Base-by-base conservation (phyloP, 2,113 vertebrate species). In the Onychostoma macrolepis region DNA sequence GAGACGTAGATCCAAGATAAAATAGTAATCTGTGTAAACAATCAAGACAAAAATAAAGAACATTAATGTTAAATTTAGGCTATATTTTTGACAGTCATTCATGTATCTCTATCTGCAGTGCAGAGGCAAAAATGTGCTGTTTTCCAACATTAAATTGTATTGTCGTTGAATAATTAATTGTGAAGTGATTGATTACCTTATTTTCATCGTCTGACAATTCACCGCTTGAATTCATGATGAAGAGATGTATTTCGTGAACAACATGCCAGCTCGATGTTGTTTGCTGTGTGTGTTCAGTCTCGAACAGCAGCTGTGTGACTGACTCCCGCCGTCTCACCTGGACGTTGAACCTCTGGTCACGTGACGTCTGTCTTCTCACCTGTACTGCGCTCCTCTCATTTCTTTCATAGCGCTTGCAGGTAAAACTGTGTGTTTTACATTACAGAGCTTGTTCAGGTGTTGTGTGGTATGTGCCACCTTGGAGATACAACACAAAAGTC, bases 1-100 rank as follows among this genome's bases (percentile, higher is more conserved):
- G 48, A 84, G 15, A 84, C 13, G 69, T 84, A 84, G 24, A 84
- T 72, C 69, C 67, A 53, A n/a, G 82, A 84, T 69, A 84, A 58
- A 74, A 24, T 24, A 11, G 67, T 19, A 19, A 58, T 38, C 67
- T 74, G 82, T 74, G 41, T 2, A 28, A 24, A 11, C 26, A 50
- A 83, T 2, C 1, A 8, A 50, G 17, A 69, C 15, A 4, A 82
- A 83, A 63, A 6, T 10, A 30, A 77, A 77, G 3, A 28, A 50
- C 45, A 50, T 7, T 2, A 13, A 45, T 26, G 9, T 24, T 24
- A 24, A 9, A 3, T 58, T 5, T 72, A 43, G 11, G 36, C 33
- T n/a, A 1, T 43, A 45, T 75, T 41, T 7, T 19, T 38, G 15
- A 10, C 79, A 26, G 36, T 81, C 24, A 43, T 65, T 1, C 19